These are phyloP conservation scores for Microctenopoma stevenorrisi DNA, from an alignment of 2,797 vertebrate species.

Conservation along the genomic window DNA sequence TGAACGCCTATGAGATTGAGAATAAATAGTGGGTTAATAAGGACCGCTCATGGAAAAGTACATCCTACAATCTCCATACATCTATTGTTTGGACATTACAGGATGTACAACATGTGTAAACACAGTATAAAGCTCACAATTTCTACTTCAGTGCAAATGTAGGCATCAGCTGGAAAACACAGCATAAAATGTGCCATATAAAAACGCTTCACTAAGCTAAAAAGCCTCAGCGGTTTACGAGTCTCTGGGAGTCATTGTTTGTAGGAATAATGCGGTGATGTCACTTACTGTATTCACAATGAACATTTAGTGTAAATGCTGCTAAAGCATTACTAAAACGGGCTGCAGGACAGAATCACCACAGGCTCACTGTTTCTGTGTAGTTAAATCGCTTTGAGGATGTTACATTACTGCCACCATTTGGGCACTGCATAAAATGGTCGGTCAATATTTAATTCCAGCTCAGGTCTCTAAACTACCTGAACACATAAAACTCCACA, in stretches of 20 bases:
- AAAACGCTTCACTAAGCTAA: conserved; percentile 1
- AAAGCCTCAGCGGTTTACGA: background rate
- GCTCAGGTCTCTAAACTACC: conserved; percentile 2
- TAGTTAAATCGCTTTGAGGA: background rate
- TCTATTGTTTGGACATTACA: no score
- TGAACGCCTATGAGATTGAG: background rate
- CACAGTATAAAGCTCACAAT: background rate
- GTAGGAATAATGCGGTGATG: conserved; percentile 18
- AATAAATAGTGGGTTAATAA: background rate
- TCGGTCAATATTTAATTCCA: conserved; percentile 27
- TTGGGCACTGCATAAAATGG: conserved; percentile 52
- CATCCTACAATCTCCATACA: no score
- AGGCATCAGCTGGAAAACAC: background rate
- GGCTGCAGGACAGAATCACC: background rate
- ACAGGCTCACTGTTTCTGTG: conserved; percentile 2
- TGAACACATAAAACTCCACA: conserved; percentile 21
- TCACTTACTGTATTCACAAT: conserved; percentile 25
- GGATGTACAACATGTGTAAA: background rate
- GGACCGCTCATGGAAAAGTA: no score
- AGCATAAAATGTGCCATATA: background rate
- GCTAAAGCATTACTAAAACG: conserved; percentile 8
- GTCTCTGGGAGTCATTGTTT: conserved; percentile 1
- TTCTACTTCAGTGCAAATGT: background rate
- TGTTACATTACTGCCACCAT: conserved; percentile 67
- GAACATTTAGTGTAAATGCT: conserved; percentile 30